phyloP scores from a whole-genome alignment of 2,113 vertebrate species.

The Cyanoliseus patagonus region DNA sequence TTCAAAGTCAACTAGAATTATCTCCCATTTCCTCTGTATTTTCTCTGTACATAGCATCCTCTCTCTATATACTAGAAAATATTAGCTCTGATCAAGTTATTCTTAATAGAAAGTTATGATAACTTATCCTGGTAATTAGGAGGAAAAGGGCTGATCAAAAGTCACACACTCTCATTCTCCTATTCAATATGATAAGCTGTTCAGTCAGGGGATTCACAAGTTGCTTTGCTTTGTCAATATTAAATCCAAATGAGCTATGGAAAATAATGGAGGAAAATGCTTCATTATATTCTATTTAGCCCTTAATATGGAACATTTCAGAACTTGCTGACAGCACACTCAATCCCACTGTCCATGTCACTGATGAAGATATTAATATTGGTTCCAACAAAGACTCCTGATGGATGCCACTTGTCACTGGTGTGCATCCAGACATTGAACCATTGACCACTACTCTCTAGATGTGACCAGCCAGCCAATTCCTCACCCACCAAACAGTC shows the following conservation, averaged over 20 bases:
- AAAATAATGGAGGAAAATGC: not conserved
- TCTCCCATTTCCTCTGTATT: not conserved
- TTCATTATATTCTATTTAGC: not conserved
- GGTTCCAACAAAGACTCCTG: not conserved
- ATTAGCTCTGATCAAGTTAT: not conserved
- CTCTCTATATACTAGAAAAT: not conserved
- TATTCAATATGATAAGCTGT: not conserved
- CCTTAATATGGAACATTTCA: not conserved
- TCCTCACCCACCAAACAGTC: not conserved
- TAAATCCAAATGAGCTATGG: not conserved
- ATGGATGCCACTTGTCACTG: not conserved
- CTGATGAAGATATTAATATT: not conserved
- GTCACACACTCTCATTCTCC: not conserved
- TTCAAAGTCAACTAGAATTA: not conserved
- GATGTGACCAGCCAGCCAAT: not conserved
- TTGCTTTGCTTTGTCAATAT: not conserved
- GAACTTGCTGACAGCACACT: not conserved
- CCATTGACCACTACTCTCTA: not conserved
- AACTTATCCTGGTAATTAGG: not conserved
- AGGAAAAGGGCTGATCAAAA: not conserved
- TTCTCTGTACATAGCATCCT: not conserved
- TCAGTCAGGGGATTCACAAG: not conserved
- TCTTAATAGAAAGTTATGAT: not conserved
- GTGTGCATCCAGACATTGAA: not conserved
- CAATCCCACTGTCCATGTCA: not conserved